Conservation (phyloP, 2,113 vertebrate species). For the Alouatta palliata region DNA sequence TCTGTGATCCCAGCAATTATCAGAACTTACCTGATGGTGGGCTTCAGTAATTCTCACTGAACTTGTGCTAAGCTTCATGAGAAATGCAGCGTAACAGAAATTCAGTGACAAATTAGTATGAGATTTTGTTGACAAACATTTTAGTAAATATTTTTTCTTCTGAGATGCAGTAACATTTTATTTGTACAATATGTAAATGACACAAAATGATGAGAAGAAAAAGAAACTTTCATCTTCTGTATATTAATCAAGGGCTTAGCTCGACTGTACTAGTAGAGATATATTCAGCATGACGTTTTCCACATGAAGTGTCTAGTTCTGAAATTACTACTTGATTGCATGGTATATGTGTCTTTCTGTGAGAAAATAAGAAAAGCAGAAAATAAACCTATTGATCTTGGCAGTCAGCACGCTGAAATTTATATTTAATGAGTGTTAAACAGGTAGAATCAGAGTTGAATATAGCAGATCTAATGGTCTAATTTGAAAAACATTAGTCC, state of each 20-base stretch:
- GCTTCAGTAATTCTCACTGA: neutral
- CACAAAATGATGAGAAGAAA: neutral
- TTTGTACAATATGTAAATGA: neutral
- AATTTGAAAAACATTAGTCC: conserved; percentile 53
- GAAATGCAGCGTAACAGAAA: neutral
- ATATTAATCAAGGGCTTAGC: neutral
- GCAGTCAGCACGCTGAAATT: conserved; percentile 53
- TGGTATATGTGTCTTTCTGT: conserved; percentile 24
- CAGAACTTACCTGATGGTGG: neutral
- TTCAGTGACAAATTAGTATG: neutral
- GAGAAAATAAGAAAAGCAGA: conserved; percentile 68
- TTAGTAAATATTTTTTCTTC: neutral
- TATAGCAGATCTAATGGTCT: conserved; percentile 37
- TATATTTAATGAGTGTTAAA: conserved; percentile 68
- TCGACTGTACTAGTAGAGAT: neutral
- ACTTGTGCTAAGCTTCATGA: neutral
- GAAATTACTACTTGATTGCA: conserved; percentile 45
- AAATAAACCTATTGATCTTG: conserved; percentile 71
- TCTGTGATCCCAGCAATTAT: neutral
- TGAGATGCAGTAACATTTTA: neutral
- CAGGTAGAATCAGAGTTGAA: conserved; percentile 57
- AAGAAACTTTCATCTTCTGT: neutral
- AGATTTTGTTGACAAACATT: neutral
- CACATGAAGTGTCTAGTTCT: neutral
- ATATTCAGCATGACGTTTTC: conserved; percentile 3